Evolutionary conservation across 2,888 invertebrate genomes (phyloP).

Genomic region (Sicus ferrugineus): DNA sequence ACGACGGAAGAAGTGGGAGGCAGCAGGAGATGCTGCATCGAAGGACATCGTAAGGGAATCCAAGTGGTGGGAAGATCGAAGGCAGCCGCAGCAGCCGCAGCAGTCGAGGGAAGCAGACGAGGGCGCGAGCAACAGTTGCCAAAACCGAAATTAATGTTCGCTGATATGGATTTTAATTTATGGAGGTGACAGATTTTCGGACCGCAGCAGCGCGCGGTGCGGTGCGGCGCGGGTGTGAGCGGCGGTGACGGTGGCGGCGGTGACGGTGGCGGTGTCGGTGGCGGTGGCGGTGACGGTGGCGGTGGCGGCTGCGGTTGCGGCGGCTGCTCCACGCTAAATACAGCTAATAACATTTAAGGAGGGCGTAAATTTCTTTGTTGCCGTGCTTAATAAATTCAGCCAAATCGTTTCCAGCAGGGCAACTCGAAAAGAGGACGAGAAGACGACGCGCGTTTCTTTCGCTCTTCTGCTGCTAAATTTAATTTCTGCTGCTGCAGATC

Average conservation of each 20-base stretch:
- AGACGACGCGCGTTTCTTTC: background rate
- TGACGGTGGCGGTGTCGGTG: too few relatives aligned
- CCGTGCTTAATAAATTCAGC: slow-evolving; percentile 56
- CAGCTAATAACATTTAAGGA: slow-evolving; percentile 62
- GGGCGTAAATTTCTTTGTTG: slow-evolving; percentile 62
- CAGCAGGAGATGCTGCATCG: background rate
- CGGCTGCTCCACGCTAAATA: slow-evolving; percentile 48
- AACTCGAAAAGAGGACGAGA: background rate
- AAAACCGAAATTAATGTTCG: slow-evolving; percentile 53
- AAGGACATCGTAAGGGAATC: too few relatives aligned
- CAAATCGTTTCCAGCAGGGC: background rate
- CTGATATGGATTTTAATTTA: slow-evolving; percentile 62
- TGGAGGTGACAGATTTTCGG: slow-evolving; percentile 61
- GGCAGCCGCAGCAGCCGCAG: background rate
- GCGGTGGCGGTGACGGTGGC: background rate
- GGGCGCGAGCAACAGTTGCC: background rate
- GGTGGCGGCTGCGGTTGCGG: slow-evolving; percentile 21
- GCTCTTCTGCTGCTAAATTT: background rate
- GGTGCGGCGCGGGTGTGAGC: background rate
- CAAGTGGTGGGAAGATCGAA: background rate
- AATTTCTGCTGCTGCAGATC: background rate
- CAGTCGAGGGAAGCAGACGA: background rate
- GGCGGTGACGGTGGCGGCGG: too few relatives aligned
- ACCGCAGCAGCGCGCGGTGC: slow-evolving; percentile 49
- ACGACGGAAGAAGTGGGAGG: background rate